Evolutionary conservation across 2,888 invertebrate genomes (phyloP).

Genomic region (Euzophera pinguis): DNA sequence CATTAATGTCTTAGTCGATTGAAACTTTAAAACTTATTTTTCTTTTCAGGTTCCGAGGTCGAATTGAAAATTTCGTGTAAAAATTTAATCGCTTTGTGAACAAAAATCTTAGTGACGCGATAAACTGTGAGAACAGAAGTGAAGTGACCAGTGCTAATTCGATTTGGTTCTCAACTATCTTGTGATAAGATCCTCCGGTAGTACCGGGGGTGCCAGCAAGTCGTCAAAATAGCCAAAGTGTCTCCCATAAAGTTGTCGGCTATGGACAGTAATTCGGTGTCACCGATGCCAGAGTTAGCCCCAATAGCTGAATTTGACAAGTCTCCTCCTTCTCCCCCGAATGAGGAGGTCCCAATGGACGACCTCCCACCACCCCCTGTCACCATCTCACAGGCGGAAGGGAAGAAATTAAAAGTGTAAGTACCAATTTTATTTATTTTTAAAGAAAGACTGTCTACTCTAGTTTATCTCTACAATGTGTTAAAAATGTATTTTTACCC

Average conservation of each 20-base stretch:
- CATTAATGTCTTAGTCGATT: not conserved
- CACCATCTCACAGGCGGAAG: slow-evolving; percentile 78
- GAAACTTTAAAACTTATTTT: slow-evolving; percentile 23
- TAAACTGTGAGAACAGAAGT: slow-evolving; percentile 24
- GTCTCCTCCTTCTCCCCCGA: slow-evolving; percentile 83
- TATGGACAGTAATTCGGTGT: slow-evolving; percentile 85
- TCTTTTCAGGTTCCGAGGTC: slow-evolving; percentile 47
- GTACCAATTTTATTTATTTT: slow-evolving; percentile 29
- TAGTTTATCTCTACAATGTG: too few species aligned
- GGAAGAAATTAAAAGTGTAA: slow-evolving; percentile 76
- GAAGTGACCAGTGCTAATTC: slow-evolving; percentile 21
- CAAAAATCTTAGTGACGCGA: slow-evolving; percentile 17
- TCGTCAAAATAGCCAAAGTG: slow-evolving; percentile 67
- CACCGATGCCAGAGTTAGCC: slow-evolving; percentile 84
- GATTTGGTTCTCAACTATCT: slow-evolving; percentile 19
- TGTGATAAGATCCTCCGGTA: slow-evolving; percentile 44
- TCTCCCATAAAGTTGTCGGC: slow-evolving; percentile 79
- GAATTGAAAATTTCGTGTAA: slow-evolving; percentile 23
- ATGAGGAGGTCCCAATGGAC: slow-evolving; percentile 81
- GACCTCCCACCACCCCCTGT: slow-evolving; percentile 83
- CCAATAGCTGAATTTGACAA: slow-evolving; percentile 86
- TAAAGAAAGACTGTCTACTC: not conserved
- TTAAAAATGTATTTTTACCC: too few species aligned
- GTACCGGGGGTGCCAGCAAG: slow-evolving; percentile 48
- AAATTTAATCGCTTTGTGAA: not conserved